These are phyloP conservation scores for Spizella passerina DNA, from an alignment of 2,797 vertebrate genomes.

Conservation along the genomic window DNA sequence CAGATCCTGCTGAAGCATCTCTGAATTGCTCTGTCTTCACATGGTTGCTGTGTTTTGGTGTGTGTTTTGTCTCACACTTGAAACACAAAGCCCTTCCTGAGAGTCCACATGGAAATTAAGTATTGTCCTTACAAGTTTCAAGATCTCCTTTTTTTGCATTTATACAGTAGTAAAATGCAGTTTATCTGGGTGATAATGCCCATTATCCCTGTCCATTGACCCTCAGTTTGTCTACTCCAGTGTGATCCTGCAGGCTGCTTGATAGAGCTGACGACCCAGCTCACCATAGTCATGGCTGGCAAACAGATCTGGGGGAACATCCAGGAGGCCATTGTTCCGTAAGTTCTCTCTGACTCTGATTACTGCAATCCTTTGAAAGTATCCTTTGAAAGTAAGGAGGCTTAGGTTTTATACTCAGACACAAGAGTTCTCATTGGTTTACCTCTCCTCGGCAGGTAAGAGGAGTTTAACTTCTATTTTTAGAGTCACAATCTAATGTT, in stretches of 20 bases:
- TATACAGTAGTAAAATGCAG: background rate
- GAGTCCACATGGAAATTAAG: background rate
- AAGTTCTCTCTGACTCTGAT: slow-evolving; percentile 64
- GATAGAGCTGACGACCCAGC: slow-evolving; percentile 94
- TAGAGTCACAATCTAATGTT: too few relatives aligned
- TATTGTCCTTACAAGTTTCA: background rate
- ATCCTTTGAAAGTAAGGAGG: too few relatives aligned
- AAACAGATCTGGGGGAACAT: slow-evolving; percentile 96
- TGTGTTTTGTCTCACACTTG: background rate
- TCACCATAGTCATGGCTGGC: slow-evolving; percentile 95
- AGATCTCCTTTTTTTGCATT: background rate
- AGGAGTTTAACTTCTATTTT: too few relatives aligned
- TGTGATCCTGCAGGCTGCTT: slow-evolving; percentile 95
- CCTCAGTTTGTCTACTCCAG: slow-evolving; percentile 65
- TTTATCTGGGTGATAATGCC: background rate
- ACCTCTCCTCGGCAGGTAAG: too few relatives aligned
- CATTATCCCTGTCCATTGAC: background rate
- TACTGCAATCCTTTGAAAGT: too few relatives aligned
- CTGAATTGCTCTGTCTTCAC: background rate
- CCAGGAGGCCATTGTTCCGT: slow-evolving; percentile 94
- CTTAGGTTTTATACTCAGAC: too few relatives aligned
- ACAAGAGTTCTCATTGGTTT: too few relatives aligned
- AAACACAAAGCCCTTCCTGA: background rate
- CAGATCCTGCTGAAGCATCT: background rate
- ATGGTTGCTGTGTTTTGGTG: rapidly evolving